phyloP scores from a whole-genome alignment of 2,888 invertebrate species.

The Kuschelorhynchus macadamiae region DNA sequence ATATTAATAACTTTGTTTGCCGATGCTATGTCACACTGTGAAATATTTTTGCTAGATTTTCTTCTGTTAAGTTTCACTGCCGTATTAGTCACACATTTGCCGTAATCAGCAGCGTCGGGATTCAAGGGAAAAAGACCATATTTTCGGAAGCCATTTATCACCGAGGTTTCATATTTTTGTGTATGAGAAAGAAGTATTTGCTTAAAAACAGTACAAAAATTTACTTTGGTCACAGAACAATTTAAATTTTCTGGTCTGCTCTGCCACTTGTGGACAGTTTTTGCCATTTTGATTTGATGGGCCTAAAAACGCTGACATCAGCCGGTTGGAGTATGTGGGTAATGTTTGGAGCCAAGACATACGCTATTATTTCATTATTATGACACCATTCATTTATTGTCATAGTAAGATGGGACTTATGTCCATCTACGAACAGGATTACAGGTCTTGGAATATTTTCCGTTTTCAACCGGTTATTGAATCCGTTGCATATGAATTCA shows the following conservation, averaged over 20 bases:
- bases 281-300: slow-evolving; percentile 56
- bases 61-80: background rate
- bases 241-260: slow-evolving; percentile 47
- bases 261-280: slow-evolving; percentile 46
- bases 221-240: slow-evolving; percentile 52
- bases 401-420: slow-evolving; percentile 27
- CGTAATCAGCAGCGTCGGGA: background rate
- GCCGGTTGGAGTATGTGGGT: slow-evolving; percentile 55
- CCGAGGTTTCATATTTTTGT: background rate
- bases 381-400: slow-evolving; percentile 42
- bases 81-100: background rate
- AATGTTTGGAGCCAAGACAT: slow-evolving; percentile 43
- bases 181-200: background rate
- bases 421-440: slow-evolving; percentile 38
- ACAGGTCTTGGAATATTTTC: slow-evolving; percentile 48
- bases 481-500: slow-evolving; percentile 48
- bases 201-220: slow-evolving; percentile 53
- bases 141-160: background rate
- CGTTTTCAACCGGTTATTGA: slow-evolving; percentile 41
- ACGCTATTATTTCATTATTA: slow-evolving; percentile 34
- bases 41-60: background rate
- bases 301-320: slow-evolving; percentile 55
- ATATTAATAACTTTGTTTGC: background rate
- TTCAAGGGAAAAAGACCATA: background rate
- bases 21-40: background rate